Evolutionary conservation across 2,797 vertebrate species (phyloP).

Genomic region (Rousettus madagascariensis): DNA sequence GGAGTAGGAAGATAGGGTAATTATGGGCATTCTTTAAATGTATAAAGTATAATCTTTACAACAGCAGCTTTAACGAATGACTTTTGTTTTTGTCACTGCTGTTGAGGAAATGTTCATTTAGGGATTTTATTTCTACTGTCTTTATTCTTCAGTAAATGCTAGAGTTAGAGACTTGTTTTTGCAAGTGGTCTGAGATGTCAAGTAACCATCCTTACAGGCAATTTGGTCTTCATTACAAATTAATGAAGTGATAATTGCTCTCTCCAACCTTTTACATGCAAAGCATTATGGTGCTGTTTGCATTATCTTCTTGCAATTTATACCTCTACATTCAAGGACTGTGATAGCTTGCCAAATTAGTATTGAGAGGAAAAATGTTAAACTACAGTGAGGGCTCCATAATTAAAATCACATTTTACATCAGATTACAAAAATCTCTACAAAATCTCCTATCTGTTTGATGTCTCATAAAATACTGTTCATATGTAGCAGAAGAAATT

Average conservation of each 20-base stretch:
- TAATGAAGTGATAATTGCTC: conserved; percentile 73
- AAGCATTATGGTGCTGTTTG: conserved; percentile 39
- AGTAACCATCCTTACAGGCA: conserved; percentile 64
- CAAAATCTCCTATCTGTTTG: conserved; percentile 10
- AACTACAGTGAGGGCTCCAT: not conserved
- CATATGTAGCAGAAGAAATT: not conserved
- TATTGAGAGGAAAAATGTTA: conserved; percentile 33
- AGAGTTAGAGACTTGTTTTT: not conserved
- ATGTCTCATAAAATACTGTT: not conserved
- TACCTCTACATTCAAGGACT: conserved; percentile 2
- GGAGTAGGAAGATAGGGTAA: not conserved
- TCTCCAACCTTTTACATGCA: conserved; percentile 52
- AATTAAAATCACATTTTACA: conserved; percentile 66
- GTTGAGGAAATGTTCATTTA: not conserved
- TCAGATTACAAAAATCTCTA: conserved; percentile 54
- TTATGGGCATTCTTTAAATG: not conserved
- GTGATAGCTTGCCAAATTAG: conserved; percentile 47
- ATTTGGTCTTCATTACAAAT: conserved; percentile 71
- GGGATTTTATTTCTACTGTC: not conserved
- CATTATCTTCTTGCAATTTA: conserved; percentile 48
- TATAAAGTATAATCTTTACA: not conserved
- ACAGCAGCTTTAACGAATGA: not conserved
- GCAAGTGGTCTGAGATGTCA: not conserved
- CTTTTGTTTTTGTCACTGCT: not conserved
- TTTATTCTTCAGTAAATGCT: not conserved